Evolutionary conservation across 2,797 vertebrate species (phyloP), one percentile per base, ranked within the genome.

Genomic region (Protonibea diacanthus): DNA sequence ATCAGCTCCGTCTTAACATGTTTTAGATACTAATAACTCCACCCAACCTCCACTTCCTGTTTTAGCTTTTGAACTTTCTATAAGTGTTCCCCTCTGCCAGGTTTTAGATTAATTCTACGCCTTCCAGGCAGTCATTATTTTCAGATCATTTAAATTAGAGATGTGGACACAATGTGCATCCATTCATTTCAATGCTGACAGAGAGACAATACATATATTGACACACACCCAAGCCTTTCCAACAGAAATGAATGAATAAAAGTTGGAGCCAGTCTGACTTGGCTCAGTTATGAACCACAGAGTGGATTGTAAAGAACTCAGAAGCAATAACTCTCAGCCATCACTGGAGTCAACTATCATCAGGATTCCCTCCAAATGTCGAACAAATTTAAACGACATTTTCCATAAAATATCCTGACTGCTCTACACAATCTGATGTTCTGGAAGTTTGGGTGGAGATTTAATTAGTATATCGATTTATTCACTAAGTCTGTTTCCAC

Each of bases 61-160:
- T 74, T 69, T 44, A 27, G 10, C 45, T 3, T 57, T 27, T 9
- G 12, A 27, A 40, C n/a, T 53, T 64, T 21, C 12, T 14, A 15
- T 11, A 15, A 15, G 9, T n/a, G n/a, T 25, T 61, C 40, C 18
- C 25, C 48, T 51, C 1, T 27, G 38, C 56, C 47, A 44, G 3
- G 20, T 69, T 60, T 47, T 14, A 44, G 14, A 55, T 49, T 58
- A 1, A 55, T 71, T 49, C 27, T 40, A 53, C 10, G 61, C 65
- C 44, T 64, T 57, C 18, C 60, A 64, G 33, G 56, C 42, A 65
- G 3, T 14, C n/a, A 10, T 18, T 60, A 0, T 6, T 44, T 67
- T 45, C 42, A 70, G 2, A 11, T 53, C 6, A 59, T 38, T 71
- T 71, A 72, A 2, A 52, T 33, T 18, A 62, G 53, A 40, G 29